Evolutionary conservation across 2,113 vertebrate species (phyloP).

Genomic region (Gnathonemus echidnorhynchus): DNA sequence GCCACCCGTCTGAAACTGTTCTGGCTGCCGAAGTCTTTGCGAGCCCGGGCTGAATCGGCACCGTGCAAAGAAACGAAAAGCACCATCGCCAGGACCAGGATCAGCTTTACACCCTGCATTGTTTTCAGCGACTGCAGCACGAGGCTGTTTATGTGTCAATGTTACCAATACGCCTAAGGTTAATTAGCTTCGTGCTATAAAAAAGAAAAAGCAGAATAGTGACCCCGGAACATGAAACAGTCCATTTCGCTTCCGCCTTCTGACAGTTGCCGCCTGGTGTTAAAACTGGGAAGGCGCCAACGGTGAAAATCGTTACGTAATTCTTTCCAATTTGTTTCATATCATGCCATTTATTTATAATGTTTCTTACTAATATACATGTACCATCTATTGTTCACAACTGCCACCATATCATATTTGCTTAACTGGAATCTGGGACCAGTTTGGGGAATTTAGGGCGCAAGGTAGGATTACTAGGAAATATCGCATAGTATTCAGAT

Average conservation of each 20-base stretch:
- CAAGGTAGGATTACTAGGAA: neutral
- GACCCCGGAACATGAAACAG: conserved; percentile 11
- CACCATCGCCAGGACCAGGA: conserved; percentile 43
- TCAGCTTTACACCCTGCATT: conserved; percentile 41
- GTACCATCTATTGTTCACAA: neutral
- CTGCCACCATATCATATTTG: neutral
- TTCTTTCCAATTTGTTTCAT: neutral
- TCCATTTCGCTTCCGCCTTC: conserved; percentile 17
- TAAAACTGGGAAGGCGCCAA: neutral
- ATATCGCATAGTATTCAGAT: neutral
- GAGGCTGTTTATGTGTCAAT: neutral
- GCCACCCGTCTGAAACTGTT: conserved; percentile 76
- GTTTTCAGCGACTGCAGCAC: neutral
- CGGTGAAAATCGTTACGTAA: neutral
- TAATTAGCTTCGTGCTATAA: conserved; percentile 10
- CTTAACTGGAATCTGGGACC: neutral
- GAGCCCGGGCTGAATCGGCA: conserved; percentile 63
- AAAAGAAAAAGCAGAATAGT: neutral
- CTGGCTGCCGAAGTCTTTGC: conserved; percentile 61
- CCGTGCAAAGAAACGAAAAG: conserved; percentile 48
- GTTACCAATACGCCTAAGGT: neutral
- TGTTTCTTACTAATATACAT: neutral
- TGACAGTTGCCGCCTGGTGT: neutral
- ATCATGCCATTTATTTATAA: neutral
- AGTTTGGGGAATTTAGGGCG: neutral